These are phyloP conservation scores for Metopolophium dirhodum DNA, from an alignment of 1,140 invertebrate genomes.

Conservation along the genomic window DNA sequence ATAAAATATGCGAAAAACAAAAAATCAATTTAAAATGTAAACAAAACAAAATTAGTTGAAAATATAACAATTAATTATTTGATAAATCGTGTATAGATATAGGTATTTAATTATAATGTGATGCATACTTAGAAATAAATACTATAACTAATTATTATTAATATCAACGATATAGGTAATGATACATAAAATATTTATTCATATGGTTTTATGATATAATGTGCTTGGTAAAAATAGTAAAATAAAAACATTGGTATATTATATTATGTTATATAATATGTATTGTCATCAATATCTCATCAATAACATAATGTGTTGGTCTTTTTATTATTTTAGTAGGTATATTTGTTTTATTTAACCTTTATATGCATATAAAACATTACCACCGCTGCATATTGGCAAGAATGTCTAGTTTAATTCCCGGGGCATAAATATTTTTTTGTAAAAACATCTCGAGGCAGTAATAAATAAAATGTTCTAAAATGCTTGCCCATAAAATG, in stretches of 20 bases:
- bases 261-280: too few relatives aligned
- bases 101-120: not conserved
- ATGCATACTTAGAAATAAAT: not conserved
- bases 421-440: not conserved
- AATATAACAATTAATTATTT: too few relatives aligned
- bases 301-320: not conserved
- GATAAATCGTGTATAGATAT: not conserved
- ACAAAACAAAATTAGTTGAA: not conserved
- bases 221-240: not conserved
- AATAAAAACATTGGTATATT: not conserved
- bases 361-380: not conserved
- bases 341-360: not conserved
- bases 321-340: not conserved
- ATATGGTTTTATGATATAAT: not conserved
- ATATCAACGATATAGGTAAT: not conserved
- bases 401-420: slow-evolving; percentile 27
- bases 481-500: not conserved
- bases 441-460: not conserved
- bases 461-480: not conserved
- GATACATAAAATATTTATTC: not conserved
- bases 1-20: not conserved
- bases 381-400: not conserved
- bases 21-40: not conserved
- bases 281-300: not conserved
- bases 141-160: not conserved